A percentile compares a stretch with the other conserved stretches of the same genome.
Conservation (phyloP, 2,113 vertebrate genomes). For the Vidua chalybeata region DNA sequence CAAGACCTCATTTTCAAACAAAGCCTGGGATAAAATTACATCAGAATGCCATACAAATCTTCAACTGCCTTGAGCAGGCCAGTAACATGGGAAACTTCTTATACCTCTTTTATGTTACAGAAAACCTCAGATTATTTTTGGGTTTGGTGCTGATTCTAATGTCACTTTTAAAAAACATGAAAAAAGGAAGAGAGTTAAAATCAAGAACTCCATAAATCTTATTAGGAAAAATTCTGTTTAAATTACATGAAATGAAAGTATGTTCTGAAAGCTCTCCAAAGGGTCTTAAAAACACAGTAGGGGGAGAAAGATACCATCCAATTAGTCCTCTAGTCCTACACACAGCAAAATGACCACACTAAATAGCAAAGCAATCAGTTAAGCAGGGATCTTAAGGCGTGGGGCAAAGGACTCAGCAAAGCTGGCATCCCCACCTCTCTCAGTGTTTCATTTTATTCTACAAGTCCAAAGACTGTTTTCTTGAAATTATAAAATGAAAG, state of each 20-base stretch:
- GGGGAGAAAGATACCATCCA: neutral
- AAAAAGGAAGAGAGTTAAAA: neutral
- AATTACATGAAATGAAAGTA: neutral
- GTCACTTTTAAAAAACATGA: neutral
- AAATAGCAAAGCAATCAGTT: neutral
- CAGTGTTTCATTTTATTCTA: neutral
- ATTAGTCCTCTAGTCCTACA: neutral
- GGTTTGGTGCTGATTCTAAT: neutral
- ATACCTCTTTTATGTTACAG: neutral
- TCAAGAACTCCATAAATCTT: neutral
- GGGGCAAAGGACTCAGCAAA: neutral
- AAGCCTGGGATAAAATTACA: neutral
- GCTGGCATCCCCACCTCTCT: neutral
- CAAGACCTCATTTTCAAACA: neutral
- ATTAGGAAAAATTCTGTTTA: neutral
- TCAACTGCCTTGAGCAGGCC: neutral
- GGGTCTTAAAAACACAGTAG: neutral
- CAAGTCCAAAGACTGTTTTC: neutral
- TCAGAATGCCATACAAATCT: neutral
- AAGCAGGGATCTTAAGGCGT: neutral
- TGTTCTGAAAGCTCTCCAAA: neutral
- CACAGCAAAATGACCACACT: neutral
- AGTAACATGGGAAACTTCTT: neutral
- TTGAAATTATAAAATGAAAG: neutral
- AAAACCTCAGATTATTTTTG: neutral